Percentiles rank a stretch among this genome's conserved stretches.
These are phyloP conservation scores for Metalampra italica DNA, from an alignment of 2,888 invertebrate genomes.

Conservation along the genomic window DNA sequence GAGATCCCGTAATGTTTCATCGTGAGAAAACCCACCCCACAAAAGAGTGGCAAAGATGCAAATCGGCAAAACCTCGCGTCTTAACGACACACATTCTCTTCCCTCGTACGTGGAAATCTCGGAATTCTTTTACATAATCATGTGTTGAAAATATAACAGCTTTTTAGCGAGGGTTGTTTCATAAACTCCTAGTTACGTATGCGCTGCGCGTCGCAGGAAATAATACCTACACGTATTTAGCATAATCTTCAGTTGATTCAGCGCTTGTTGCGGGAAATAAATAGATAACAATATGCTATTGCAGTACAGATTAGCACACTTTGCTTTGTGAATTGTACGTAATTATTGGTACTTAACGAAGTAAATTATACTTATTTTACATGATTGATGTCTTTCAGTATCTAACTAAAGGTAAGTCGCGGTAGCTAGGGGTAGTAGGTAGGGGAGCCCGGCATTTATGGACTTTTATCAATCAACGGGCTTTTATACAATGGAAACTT, in stretches of 20 bases:
- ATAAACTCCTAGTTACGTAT: constrained; percentile 59
- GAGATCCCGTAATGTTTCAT: constrained; percentile 11
- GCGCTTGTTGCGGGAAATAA: constrained; percentile 27
- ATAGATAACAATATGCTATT: constrained; percentile 18
- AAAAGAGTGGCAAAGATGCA: constrained; percentile 60
- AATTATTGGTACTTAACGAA: too few relatives aligned
- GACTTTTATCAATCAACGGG: too few relatives aligned
- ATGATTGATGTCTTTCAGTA: too few relatives aligned
- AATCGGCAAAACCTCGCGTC: constrained; percentile 55
- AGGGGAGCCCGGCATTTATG: too few relatives aligned
- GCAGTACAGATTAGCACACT: neutral
- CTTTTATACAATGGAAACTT: too few relatives aligned
- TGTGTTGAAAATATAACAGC: constrained; percentile 75
- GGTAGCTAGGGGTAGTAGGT: too few relatives aligned
- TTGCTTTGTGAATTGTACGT: too few relatives aligned
- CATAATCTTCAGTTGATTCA: constrained; percentile 61
- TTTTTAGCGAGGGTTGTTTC: constrained; percentile 59
- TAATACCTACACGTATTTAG: constrained; percentile 62
- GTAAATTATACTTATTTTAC: too few relatives aligned
- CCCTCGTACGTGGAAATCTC: constrained; percentile 55
- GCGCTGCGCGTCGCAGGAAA: constrained; percentile 44
- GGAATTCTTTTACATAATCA: constrained; percentile 77
- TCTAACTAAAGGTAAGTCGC: too few relatives aligned
- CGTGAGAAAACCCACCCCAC: constrained; percentile 53
- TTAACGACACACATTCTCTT: constrained; percentile 68